phyloP scores from a whole-genome alignment of 2,113 vertebrate species.

The Oenanthe oenanthe region DNA sequence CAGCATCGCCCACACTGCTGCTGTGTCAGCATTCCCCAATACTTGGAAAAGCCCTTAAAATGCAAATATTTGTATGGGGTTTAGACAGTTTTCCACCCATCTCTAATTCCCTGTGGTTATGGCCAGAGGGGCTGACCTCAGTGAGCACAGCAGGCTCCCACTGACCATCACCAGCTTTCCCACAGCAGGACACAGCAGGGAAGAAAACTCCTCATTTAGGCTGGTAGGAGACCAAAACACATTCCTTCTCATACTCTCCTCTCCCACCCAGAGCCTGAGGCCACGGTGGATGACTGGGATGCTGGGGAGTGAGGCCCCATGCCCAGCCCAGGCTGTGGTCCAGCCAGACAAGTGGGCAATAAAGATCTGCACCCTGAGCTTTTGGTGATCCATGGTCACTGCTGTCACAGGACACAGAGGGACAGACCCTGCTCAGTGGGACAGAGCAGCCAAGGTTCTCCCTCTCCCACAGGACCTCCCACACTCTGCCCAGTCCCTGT shows the following conservation, averaged over 20 bases:
- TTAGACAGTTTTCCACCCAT: neutral
- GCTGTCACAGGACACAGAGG: neutral
- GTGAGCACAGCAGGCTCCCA: neutral
- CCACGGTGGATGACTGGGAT: rapidly evolving
- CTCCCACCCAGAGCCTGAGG: neutral
- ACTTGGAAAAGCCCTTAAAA: neutral
- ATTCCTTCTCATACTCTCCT: neutral
- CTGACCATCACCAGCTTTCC: neutral
- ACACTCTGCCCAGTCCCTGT: rapidly evolving
- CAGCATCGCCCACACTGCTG: neutral
- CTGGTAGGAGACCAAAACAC: neutral
- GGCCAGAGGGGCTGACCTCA: rapidly evolving
- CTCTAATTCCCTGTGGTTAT: neutral
- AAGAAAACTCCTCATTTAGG: neutral
- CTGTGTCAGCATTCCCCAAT: neutral
- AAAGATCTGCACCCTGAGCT: neutral
- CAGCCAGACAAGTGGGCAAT: neutral
- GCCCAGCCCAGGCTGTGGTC: neutral
- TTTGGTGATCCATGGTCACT: neutral
- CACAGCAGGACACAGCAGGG: neutral
- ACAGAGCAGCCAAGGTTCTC: rapidly evolving
- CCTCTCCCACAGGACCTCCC: neutral
- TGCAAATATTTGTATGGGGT: slow-evolving; percentile 27
- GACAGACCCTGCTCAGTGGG: neutral
- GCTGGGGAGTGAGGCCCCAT: neutral